These are phyloP conservation scores for Pteronura brasiliensis DNA, from an alignment of 2,113 vertebrate genomes.

Conservation along the genomic window DNA sequence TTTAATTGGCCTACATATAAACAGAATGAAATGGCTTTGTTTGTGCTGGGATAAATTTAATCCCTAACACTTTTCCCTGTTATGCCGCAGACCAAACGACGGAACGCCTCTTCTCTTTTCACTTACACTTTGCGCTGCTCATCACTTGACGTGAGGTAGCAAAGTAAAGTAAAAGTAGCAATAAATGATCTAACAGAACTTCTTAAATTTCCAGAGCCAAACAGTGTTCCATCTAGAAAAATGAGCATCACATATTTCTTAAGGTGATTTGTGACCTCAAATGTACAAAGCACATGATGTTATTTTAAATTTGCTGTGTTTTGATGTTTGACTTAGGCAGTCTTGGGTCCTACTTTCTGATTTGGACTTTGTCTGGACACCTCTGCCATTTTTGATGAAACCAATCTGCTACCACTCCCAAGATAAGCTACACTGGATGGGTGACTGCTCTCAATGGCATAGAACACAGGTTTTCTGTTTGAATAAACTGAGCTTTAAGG, in stretches of 20 bases:
- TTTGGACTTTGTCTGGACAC: not conserved
- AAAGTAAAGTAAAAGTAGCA: not conserved
- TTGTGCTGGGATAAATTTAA: not conserved
- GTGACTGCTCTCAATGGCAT: not conserved
- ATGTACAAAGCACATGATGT: not conserved
- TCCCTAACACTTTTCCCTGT: not conserved
- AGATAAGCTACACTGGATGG: not conserved
- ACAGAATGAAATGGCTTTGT: not conserved
- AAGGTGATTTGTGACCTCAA: not conserved
- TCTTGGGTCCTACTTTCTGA: not conserved
- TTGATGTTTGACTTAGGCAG: not conserved
- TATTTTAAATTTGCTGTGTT: not conserved
- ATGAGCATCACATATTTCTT: not conserved
- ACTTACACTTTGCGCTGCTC: not conserved
- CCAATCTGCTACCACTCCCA: not conserved
- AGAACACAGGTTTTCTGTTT: not conserved
- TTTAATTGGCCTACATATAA: no score
- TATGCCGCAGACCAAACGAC: not conserved
- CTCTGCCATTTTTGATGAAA: not conserved
- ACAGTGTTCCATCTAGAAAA: not conserved
- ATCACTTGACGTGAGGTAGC: not conserved
- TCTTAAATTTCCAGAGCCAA: not conserved
- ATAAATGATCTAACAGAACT: not conserved
- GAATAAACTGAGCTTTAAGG: not conserved
- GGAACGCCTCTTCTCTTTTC: not conserved